Conservation (phyloP, 2,113 vertebrate species). For the Cephalopterus ornatus region DNA sequence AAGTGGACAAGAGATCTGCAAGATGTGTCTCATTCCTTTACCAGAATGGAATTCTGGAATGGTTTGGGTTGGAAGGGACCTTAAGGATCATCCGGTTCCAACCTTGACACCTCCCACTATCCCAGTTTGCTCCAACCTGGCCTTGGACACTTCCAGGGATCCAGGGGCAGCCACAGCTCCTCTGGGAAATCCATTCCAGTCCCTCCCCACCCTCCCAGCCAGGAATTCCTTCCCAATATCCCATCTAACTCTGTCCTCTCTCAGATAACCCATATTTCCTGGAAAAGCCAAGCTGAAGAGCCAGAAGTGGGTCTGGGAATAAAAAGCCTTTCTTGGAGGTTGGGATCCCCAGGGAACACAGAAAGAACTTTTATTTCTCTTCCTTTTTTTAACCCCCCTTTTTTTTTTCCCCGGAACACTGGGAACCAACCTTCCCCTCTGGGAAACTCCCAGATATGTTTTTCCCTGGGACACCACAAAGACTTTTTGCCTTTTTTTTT, state of each 20-base stretch:
- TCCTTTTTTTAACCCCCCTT: too few species aligned
- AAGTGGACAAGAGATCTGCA: too few species aligned
- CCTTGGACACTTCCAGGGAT: too few species aligned
- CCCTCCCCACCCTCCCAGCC: background rate
- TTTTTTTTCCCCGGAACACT: accelerated
- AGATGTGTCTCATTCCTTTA: too few species aligned
- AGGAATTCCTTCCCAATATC: background rate
- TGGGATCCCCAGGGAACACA: background rate
- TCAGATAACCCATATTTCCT: background rate
- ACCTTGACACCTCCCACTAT: too few species aligned
- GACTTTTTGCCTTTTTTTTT: background rate
- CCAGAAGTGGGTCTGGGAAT: background rate
- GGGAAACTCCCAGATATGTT: background rate
- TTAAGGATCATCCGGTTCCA: too few species aligned
- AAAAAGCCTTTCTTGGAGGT: background rate
- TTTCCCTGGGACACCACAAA: background rate
- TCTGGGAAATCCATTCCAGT: too few species aligned
- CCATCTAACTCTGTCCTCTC: background rate
- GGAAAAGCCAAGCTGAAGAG: background rate
- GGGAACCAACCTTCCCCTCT: background rate
- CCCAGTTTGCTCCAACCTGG: too few species aligned
- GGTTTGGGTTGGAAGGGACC: too few species aligned
- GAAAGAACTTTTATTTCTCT: background rate
- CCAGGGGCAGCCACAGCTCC: too few species aligned
- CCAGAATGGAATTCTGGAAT: too few species aligned